phyloP scores from a whole-genome alignment of 2,888 invertebrate genomes.

The Petrophora chlorosata region DNA sequence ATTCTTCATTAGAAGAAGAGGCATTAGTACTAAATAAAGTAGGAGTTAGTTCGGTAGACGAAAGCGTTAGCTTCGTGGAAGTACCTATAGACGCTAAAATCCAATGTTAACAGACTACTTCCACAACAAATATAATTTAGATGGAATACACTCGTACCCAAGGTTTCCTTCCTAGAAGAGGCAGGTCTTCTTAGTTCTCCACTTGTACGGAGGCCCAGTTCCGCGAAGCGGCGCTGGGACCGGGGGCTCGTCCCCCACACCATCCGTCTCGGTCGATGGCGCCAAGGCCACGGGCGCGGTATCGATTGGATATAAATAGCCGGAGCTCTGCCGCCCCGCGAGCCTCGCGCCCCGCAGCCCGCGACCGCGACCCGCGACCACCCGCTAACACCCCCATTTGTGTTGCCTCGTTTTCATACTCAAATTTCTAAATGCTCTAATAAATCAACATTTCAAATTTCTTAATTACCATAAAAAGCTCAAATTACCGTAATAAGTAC shows the following conservation, averaged over 20 bases:
- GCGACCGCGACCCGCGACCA: conserved; percentile 23
- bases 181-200: not conserved
- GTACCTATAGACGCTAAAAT: too few relatives aligned
- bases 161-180: not conserved
- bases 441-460: too few relatives aligned
- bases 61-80: too few relatives aligned
- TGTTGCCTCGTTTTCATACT: conserved; percentile 6
- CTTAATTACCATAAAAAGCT: too few relatives aligned
- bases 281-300: conserved; percentile 79
- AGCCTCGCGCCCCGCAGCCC: conserved; percentile 39
- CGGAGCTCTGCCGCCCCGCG: conserved; percentile 57
- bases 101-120: too few relatives aligned
- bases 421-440: not conserved
- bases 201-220: not conserved
- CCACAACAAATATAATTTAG: too few relatives aligned
- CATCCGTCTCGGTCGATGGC: conserved; percentile 65
- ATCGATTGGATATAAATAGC: conserved; percentile 81
- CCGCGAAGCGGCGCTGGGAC: conserved; percentile 8
- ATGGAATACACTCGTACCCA: too few relatives aligned
- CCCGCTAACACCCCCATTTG: conserved; percentile 28
- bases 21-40: too few relatives aligned
- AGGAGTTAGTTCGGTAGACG: too few relatives aligned
- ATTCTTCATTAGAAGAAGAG: too few relatives aligned
- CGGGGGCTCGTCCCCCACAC: conserved; percentile 73
- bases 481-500: too few relatives aligned